Base-by-base conservation (phyloP, 2,888 invertebrate genomes). In the Dynastes tityus region DNA sequence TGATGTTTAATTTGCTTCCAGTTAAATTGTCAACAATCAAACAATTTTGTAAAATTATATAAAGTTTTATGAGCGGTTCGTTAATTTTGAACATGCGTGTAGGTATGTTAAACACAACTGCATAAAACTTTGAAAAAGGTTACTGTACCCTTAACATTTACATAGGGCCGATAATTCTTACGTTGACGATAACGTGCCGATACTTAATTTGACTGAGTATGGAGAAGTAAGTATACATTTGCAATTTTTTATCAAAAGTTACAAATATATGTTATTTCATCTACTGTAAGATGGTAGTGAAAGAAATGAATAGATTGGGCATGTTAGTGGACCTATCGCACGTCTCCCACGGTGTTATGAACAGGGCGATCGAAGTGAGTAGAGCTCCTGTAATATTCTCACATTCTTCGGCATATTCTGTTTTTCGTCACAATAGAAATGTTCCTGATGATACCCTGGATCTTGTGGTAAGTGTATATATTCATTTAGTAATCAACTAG, bases 291-390 rank as follows among this genome's bases (percentile, higher is more conserved):
- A 86, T 86, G 80, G 89, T 93, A 37, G 89, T 93, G 6, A 84
- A 85, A 63, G 93, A 93, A 88, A 93, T 93, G 92, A 93, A 93
- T 85, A 89, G 92, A 58, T 85, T 93, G 45, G 93, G 93, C 40
- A 93, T 93, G 91, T 86, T 93, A 85, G 90, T 93, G 8, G 93
- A 93, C 84, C 85, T 92, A 75, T 90, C 91, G 0, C 91, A 93
- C 84, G 92, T 92, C 2, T 91, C 92, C 1, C 89, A 90, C 79
- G 88, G 89, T 76, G 92, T 92, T 1, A 92, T 92, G 92, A 84
- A 89, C 27, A 89, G 90, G 80, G 90, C 90, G 22, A 85, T 93
- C 29, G 85, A 85, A 13, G 85, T 88, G 13, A 89, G 91, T 22
- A 86, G 86, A 81, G 92, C 92, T 2, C 92, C 92, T 0, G 90